phyloP scores from a whole-genome alignment of 2,113 vertebrate genomes.

The Coturnix japonica region DNA sequence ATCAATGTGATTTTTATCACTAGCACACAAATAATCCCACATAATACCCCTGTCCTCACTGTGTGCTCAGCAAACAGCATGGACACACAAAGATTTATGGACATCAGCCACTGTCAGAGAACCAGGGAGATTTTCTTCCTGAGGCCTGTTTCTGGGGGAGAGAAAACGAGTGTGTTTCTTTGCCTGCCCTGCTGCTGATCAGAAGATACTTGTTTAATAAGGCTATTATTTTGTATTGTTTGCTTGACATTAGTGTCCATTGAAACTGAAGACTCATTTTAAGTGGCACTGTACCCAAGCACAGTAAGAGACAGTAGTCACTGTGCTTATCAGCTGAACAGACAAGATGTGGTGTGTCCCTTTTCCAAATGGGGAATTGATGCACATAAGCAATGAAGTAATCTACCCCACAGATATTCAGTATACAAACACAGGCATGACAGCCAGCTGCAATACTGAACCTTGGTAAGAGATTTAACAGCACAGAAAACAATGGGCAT shows the following conservation, averaged over 20 bases:
- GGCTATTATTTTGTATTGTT: constrained; percentile 22
- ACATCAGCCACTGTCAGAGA: constrained; percentile 2
- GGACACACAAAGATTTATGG: constrained; percentile 53
- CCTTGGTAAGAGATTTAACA: constrained; percentile 48
- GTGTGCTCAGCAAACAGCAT: constrained; percentile 45
- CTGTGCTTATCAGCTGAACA: constrained; percentile 40
- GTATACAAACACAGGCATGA: constrained; percentile 29
- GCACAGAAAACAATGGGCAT: constrained; percentile 59
- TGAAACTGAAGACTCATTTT: constrained; percentile 15
- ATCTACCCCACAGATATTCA: constrained; percentile 44
- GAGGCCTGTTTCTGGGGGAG: not conserved
- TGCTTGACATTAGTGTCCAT: not conserved
- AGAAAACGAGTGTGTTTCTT: not conserved
- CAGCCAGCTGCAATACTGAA: constrained; percentile 34
- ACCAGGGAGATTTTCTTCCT: not conserved
- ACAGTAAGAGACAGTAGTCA: constrained; percentile 12
- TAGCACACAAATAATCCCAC: constrained; percentile 52
- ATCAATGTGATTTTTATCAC: constrained; percentile 57
- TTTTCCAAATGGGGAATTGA: constrained; percentile 43
- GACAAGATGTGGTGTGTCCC: constrained; percentile 7
- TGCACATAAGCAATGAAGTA: constrained; percentile 38
- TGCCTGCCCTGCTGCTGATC: constrained; percentile 13
- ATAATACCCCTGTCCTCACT: constrained; percentile 21
- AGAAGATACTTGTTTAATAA: not conserved
- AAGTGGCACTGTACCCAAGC: not conserved